Conservation (phyloP, 2,888 invertebrate genomes). For the Rhagonycha lutea region DNA sequence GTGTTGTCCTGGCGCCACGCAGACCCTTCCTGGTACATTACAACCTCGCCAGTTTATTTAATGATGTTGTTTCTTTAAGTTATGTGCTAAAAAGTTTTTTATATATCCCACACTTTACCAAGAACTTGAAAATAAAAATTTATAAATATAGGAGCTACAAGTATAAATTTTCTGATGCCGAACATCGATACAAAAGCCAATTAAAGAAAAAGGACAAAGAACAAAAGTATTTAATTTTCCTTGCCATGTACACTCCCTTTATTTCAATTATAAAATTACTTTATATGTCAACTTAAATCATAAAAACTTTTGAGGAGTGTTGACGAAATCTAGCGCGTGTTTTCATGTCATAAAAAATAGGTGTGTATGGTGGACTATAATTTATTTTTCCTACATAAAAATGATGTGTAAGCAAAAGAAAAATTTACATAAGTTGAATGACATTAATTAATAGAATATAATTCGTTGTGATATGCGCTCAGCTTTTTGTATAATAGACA, state of each 20-base stretch:
- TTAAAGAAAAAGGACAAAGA: neutral
- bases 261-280: neutral
- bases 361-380: neutral
- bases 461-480: neutral
- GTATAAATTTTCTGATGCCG: neutral
- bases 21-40: conserved; percentile 22
- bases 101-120: neutral
- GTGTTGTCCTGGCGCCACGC: conserved; percentile 28
- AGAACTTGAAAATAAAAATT: neutral
- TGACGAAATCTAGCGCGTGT: neutral
- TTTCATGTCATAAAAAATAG: conserved; percentile 1
- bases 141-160: neutral
- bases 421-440: neutral
- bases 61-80: conserved; percentile 10
- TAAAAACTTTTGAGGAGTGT: conserved; percentile 1
- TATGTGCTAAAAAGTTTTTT: conserved; percentile 1
- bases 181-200: neutral
- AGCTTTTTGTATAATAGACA: neutral
- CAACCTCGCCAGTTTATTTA: conserved; percentile 15
- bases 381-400: neutral
- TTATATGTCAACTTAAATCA: neutral
- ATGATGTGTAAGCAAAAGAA: neutral
- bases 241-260: neutral
- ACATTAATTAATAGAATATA: neutral
- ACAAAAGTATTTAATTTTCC: neutral